Evolutionary conservation across 2,113 vertebrate genomes (phyloP).

Genomic region (Rafetus swinhoei): DNA sequence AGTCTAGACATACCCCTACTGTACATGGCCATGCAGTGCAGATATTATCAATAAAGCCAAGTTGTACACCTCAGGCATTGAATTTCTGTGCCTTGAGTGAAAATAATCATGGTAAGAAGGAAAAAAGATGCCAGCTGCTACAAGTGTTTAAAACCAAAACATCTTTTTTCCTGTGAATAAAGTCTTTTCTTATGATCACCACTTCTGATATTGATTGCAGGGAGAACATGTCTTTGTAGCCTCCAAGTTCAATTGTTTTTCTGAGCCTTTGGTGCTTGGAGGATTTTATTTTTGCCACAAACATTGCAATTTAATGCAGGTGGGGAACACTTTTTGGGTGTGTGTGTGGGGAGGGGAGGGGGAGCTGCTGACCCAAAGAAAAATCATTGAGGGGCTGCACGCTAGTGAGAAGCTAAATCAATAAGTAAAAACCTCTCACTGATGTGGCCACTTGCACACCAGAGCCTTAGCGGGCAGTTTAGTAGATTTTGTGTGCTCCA

Average conservation of each 20-base stretch:
- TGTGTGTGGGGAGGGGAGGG: too few species aligned
- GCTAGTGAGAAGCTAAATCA: too few species aligned
- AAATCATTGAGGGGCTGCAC: too few species aligned
- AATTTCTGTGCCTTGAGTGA: neutral
- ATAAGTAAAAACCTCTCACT: too few species aligned
- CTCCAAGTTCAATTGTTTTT: conserved; percentile 5
- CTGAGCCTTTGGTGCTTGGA: neutral
- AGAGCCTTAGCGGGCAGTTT: too few species aligned
- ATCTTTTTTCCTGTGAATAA: neutral
- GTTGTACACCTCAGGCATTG: neutral
- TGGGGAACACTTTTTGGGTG: too few species aligned
- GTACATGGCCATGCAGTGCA: neutral
- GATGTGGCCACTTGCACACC: too few species aligned
- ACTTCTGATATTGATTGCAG: neutral
- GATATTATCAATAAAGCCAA: neutral
- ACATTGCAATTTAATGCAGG: neutral
- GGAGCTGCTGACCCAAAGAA: too few species aligned
- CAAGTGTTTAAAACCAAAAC: neutral
- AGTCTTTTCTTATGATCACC: neutral
- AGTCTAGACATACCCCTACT: too few species aligned
- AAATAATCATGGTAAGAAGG: neutral
- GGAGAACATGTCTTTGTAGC: neutral
- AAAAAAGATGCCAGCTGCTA: neutral
- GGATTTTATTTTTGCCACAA: neutral
- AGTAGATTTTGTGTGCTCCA: too few species aligned